Conservation (phyloP, 2,797 vertebrate species). For the Megaceryle alcyon region DNA sequence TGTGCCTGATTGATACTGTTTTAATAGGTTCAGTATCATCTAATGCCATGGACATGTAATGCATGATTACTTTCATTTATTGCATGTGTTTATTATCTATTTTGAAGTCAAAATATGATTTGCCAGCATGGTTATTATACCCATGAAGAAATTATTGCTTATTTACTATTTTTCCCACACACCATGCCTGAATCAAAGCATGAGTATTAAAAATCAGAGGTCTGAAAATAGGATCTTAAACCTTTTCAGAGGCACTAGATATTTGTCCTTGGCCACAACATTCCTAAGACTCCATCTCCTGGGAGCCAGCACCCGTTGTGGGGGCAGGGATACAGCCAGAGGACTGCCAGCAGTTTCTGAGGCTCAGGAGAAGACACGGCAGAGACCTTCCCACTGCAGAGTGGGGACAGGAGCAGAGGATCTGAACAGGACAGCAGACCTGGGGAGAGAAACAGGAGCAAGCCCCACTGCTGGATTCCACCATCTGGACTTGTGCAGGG, state of each 20-base stretch:
- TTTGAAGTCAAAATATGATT: constrained; percentile 38
- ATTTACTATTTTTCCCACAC: background rate
- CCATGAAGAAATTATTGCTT: constrained; percentile 38
- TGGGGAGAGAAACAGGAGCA: background rate
- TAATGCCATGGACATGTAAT: background rate
- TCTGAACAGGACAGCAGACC: background rate
- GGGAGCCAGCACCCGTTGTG: background rate
- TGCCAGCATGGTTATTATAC: constrained; percentile 13
- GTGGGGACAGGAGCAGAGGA: background rate
- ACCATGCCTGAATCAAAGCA: background rate
- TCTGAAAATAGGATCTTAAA: background rate
- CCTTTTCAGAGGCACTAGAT: background rate
- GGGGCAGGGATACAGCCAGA: background rate
- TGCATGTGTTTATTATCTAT: constrained; percentile 19
- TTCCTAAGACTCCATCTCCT: background rate
- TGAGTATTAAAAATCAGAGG: background rate
- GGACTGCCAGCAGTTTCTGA: background rate
- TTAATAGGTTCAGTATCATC: constrained; percentile 18
- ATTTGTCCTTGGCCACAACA: background rate
- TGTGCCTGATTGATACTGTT: constrained; percentile 51
- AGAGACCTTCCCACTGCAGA: background rate
- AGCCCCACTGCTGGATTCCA: background rate
- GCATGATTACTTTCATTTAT: constrained; percentile 52
- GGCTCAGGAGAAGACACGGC: background rate
- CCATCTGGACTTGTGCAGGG: background rate